A percentile compares a stretch with the other conserved stretches of the same genome.
phyloP scores from a whole-genome alignment of 2,797 vertebrate species.

The Acanthornis magna region DNA sequence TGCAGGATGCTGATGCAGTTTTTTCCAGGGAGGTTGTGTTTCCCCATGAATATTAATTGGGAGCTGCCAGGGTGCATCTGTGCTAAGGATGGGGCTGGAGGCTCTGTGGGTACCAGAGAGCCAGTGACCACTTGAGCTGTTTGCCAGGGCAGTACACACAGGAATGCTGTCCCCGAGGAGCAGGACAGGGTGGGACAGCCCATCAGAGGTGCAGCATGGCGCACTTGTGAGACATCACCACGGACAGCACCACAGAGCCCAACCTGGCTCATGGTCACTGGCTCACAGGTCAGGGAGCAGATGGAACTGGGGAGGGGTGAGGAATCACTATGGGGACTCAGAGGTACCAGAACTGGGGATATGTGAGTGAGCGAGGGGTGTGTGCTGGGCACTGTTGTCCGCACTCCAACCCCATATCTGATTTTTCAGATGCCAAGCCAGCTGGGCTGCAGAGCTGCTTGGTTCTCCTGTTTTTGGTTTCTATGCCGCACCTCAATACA shows the following conservation, averaged over 20 bases:
- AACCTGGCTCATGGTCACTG: neutral
- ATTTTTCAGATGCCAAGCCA: neutral
- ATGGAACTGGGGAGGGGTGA: neutral
- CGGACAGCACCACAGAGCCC: neutral
- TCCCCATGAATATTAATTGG: neutral
- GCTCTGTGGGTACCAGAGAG: neutral
- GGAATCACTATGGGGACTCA: accelerated
- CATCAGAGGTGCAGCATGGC: accelerated
- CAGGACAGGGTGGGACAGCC: neutral
- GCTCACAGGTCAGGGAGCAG: neutral
- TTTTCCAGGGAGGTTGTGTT: neutral
- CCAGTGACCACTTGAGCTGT: accelerated
- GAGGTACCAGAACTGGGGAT: neutral
- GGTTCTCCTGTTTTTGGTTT: neutral
- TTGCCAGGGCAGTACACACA: accelerated
- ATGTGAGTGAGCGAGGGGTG: neutral
- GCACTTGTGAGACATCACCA: accelerated
- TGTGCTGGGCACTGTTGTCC: neutral
- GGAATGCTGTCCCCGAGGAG: neutral
- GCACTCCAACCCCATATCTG: neutral
- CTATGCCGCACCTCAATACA: neutral
- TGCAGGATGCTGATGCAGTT: neutral
- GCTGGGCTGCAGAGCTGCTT: neutral
- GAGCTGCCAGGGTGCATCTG: neutral
- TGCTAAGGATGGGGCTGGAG: neutral